Evolutionary conservation across 2,888 invertebrate species (phyloP).

Genomic region (Ectobius pallidus): DNA sequence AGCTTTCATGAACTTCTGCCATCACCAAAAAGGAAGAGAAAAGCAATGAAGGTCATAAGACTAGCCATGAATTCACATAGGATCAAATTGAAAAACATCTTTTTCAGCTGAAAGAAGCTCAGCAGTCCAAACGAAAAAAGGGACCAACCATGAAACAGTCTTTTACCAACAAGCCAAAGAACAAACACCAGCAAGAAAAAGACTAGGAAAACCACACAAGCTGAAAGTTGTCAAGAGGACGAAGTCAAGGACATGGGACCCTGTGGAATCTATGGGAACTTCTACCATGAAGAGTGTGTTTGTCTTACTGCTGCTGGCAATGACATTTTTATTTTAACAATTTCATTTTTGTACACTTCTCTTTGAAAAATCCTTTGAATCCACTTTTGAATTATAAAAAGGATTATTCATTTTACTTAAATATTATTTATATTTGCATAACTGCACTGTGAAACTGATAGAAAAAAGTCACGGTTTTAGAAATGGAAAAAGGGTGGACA

Average conservation of each 20-base stretch:
- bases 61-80: neutral
- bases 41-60: no score
- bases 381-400: neutral
- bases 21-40: slow-evolving; percentile 14
- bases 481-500: slow-evolving; percentile 1
- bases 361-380: neutral
- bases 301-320: slow-evolving; percentile 23
- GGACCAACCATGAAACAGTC: slow-evolving; percentile 6
- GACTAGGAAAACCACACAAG: slow-evolving; percentile 12
- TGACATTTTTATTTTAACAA: neutral
- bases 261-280: neutral
- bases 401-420: neutral
- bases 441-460: neutral
- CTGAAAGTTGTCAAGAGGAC: slow-evolving; percentile 17
- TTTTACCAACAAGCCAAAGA: slow-evolving; percentile 6
- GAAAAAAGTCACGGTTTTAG: neutral
- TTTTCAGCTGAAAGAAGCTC: neutral
- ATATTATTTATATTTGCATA: neutral
- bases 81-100: neutral
- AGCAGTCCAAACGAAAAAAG: neutral
- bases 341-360: neutral
- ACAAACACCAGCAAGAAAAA: slow-evolving; percentile 1
- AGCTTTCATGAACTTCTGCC: slow-evolving; percentile 14
- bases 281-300: slow-evolving; percentile 27
- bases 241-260: slow-evolving; percentile 1